phyloP scores from a whole-genome alignment of 2,888 invertebrate species.

The Cephus spinipes region DNA sequence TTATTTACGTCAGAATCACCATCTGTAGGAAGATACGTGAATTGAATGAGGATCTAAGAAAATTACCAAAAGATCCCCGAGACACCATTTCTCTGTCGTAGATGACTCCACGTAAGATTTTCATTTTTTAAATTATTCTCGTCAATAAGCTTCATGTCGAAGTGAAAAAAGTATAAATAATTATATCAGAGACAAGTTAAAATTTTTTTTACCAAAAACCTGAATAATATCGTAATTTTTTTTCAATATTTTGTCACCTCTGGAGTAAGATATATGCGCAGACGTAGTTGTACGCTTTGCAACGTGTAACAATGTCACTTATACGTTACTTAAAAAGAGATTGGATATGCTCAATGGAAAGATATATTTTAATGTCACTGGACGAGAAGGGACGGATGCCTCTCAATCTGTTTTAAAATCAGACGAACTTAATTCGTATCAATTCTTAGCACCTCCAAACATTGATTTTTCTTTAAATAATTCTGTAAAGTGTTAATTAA shows the following conservation, averaged over 20 bases:
- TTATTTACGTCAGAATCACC: neutral
- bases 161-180: neutral
- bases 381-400: slow-evolving; percentile 16
- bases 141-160: neutral
- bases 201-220: neutral
- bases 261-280: neutral
- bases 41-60: neutral
- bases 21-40: neutral
- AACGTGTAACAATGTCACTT: neutral
- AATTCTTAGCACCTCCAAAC: slow-evolving; percentile 16
- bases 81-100: neutral
- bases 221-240: neutral
- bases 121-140: too few species aligned
- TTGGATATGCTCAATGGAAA: slow-evolving; percentile 13
- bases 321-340: neutral
- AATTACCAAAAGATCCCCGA: neutral
- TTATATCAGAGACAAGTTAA: neutral
- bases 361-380: neutral
- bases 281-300: neutral
- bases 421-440: slow-evolving; percentile 6
- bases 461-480: slow-evolving; percentile 10
- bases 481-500: neutral
- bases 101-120: too few species aligned
- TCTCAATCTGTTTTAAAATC: slow-evolving; percentile 1
- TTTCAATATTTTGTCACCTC: neutral